Conservation (phyloP, 2,888 invertebrate genomes). For the Athalia circularis region DNA sequence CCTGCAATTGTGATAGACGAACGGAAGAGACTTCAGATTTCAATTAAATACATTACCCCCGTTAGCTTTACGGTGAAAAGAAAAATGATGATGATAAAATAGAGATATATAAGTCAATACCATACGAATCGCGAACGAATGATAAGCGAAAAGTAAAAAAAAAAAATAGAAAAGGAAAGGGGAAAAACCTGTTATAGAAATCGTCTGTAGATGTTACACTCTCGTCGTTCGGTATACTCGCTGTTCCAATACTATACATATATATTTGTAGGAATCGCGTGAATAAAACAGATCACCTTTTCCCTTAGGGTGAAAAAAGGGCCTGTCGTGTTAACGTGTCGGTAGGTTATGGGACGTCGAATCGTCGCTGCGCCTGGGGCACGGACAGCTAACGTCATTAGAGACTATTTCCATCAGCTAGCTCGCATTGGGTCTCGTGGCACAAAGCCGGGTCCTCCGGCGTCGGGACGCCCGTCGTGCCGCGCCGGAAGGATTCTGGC, state of each 20-base stretch:
- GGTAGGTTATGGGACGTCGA: slow-evolving; percentile 10
- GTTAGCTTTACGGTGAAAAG: too few species aligned
- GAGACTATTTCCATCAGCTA: slow-evolving; percentile 38
- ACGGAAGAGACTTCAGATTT: too few species aligned
- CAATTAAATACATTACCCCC: too few species aligned
- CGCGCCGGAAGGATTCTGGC: slow-evolving; percentile 29
- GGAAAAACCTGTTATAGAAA: too few species aligned
- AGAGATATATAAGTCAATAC: too few species aligned
- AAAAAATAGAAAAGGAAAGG: too few species aligned
- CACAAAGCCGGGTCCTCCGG: slow-evolving; percentile 35
- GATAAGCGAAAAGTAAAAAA: too few species aligned
- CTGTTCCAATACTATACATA: neutral
- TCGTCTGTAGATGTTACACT: too few species aligned
- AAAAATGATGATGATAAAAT: too few species aligned
- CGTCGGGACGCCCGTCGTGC: slow-evolving; percentile 5
- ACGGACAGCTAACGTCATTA: slow-evolving; percentile 39
- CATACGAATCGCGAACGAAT: too few species aligned
- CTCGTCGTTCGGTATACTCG: neutral
- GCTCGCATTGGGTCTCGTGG: slow-evolving; percentile 14
- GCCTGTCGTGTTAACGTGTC: slow-evolving; percentile 35
- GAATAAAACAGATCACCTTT: slow-evolving; percentile 3
- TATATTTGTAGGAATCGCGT: neutral
- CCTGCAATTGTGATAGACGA: too few species aligned
- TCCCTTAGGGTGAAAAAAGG: slow-evolving; percentile 1
- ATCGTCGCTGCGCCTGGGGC: slow-evolving; percentile 1